phyloP scores from a whole-genome alignment of 2,797 vertebrate genomes.

The Scleropages formosus region DNA sequence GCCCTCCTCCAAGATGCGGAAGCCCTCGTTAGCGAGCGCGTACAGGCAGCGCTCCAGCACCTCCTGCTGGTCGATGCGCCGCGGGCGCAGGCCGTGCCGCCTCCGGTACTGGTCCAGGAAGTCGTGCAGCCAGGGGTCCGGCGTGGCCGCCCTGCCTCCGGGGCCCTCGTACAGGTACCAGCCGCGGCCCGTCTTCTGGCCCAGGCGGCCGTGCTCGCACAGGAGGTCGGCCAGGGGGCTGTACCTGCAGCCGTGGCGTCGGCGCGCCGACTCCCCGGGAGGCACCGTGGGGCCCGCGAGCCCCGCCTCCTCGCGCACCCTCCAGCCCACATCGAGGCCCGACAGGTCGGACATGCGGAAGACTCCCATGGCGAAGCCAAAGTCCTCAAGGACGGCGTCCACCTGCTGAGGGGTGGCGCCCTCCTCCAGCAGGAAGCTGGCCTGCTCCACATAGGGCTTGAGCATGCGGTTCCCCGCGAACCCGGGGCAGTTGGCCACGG shows the following conservation, averaged over 20 bases:
- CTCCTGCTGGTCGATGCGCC: constrained; percentile 70
- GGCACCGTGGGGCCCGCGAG: constrained; percentile 57
- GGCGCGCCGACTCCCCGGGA: constrained; percentile 57
- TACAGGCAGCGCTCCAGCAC: constrained; percentile 85
- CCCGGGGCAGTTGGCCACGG: constrained; percentile 85
- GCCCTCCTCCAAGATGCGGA: constrained; percentile 81
- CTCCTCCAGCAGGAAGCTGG: constrained; percentile 84
- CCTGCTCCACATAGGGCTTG: constrained; percentile 67
- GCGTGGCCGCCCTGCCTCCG: constrained; percentile 62
- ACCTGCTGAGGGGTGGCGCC: constrained; percentile 80
- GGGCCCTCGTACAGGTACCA: constrained; percentile 87
- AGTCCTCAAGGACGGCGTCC: constrained; percentile 80
- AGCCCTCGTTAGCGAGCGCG: constrained; percentile 83
- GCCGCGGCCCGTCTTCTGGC: constrained; percentile 82
- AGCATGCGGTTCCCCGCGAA: constrained; percentile 92
- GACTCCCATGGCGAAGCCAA: constrained; percentile 85
- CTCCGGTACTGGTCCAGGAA: constrained; percentile 78
- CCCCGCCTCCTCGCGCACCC: constrained; percentile 66
- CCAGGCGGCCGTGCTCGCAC: constrained; percentile 79
- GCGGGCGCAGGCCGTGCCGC: constrained; percentile 61
- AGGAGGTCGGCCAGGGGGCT: constrained; percentile 84
- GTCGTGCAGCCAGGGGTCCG: constrained; percentile 76
- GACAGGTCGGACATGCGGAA: constrained; percentile 84
- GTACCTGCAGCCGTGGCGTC: constrained; percentile 68
- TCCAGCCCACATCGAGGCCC: constrained; percentile 89